phyloP scores from a whole-genome alignment of 2,888 invertebrate genomes.

The Philaethria dido region DNA sequence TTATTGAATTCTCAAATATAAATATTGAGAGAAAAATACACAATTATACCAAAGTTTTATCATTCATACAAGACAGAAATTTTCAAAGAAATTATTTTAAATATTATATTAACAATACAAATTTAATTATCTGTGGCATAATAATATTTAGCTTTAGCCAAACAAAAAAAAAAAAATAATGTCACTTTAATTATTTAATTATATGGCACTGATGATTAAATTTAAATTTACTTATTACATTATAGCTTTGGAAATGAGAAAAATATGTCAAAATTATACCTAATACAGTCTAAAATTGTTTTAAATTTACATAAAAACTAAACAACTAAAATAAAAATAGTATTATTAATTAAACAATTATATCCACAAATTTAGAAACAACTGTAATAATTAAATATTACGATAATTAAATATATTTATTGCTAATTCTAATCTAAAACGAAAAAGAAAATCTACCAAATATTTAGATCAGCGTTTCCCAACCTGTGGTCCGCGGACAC shows the following conservation, averaged over 20 bases:
- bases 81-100: not conserved
- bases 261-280: not conserved
- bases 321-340: not conserved
- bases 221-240: not conserved
- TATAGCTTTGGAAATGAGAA: not conserved
- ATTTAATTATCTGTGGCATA: constrained; percentile 3
- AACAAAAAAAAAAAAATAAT: not conserved
- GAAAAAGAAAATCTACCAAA: not conserved
- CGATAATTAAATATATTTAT: not conserved
- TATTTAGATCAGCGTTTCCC: too few relatives aligned
- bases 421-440: constrained; percentile 5
- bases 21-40: constrained; percentile 76
- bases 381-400: constrained; percentile 2
- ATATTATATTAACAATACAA: not conserved
- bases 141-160: not conserved
- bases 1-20: constrained; percentile 80
- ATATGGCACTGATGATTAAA: constrained; percentile 1
- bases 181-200: not conserved
- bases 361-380: not conserved
- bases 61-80: constrained; percentile 37
- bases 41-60: constrained; percentile 52
- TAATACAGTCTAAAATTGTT: not conserved
- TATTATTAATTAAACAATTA: not conserved
- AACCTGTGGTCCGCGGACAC: too few relatives aligned
- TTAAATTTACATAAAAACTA: not conserved